These are phyloP conservation scores for Acromyrmex charruanus DNA, from an alignment of 1,140 invertebrate species.

Conservation along the genomic window DNA sequence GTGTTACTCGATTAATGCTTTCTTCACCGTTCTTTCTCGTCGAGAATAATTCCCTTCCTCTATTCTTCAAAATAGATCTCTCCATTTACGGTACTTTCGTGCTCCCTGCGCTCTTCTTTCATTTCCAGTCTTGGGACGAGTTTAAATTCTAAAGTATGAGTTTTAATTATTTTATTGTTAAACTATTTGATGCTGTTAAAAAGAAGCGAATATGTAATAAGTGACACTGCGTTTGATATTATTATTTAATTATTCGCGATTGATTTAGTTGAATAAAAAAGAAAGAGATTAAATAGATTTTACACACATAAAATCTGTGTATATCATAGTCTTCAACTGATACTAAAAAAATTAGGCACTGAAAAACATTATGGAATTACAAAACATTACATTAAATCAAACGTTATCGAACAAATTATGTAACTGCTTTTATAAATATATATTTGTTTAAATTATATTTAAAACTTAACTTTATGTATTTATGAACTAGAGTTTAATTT, in stretches of 20 bases:
- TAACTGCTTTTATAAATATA: not conserved
- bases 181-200: slow-evolving; percentile 11
- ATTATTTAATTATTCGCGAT: not conserved
- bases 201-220: not conserved
- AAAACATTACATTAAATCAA: not conserved
- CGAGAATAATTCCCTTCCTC: slow-evolving; percentile 56
- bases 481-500: not conserved
- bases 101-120: not conserved
- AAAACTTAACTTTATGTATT: not conserved
- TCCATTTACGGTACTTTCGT: slow-evolving; percentile 55
- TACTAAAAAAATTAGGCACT: too few relatives aligned
- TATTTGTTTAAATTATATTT: not conserved
- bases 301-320: too few relatives aligned
- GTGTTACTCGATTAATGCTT: slow-evolving; percentile 78
- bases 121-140: slow-evolving; percentile 28
- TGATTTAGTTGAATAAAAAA: not conserved
- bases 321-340: too few relatives aligned
- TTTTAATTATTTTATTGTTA: slow-evolving; percentile 29
- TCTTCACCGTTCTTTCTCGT: slow-evolving; percentile 45
- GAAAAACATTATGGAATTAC: too few relatives aligned
- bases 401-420: not conserved
- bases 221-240: not conserved
- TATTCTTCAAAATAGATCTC: slow-evolving; percentile 64
- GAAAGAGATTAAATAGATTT: not conserved
- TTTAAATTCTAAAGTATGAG: slow-evolving; percentile 37